These are phyloP conservation scores for Cantharis nigra DNA, from an alignment of 2,888 invertebrate genomes.

Conservation along the genomic window DNA sequence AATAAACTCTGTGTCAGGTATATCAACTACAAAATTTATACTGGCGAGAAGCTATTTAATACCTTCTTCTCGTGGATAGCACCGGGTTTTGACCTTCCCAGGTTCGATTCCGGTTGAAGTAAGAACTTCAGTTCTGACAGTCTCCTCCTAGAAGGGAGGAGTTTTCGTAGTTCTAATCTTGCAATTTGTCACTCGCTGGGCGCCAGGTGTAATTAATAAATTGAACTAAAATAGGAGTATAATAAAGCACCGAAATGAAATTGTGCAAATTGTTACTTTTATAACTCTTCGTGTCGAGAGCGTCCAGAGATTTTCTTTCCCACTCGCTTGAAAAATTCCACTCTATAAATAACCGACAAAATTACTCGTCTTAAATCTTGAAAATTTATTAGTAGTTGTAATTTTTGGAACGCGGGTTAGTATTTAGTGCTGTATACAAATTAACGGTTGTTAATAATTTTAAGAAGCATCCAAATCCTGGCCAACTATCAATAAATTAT, in stretches of 20 bases:
- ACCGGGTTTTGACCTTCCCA: too few relatives aligned
- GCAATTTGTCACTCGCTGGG: too few relatives aligned
- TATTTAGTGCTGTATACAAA: background rate
- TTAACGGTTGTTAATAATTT: conserved; percentile 4
- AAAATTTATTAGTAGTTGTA: background rate
- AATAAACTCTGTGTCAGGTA: too few relatives aligned
- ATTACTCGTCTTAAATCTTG: background rate
- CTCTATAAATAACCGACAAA: background rate
- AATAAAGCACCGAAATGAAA: background rate
- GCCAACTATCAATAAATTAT: background rate
- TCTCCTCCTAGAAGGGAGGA: too few relatives aligned
- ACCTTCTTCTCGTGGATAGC: too few relatives aligned
- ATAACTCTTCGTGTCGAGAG: background rate
- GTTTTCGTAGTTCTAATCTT: too few relatives aligned
- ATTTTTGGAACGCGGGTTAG: background rate
- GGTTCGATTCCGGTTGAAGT: too few relatives aligned
- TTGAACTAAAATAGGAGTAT: background rate
- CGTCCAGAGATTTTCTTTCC: background rate
- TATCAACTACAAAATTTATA: too few relatives aligned
- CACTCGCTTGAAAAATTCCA: background rate
- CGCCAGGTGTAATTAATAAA: too few relatives aligned
- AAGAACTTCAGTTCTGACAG: too few relatives aligned
- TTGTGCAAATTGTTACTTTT: background rate
- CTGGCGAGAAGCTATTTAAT: too few relatives aligned
- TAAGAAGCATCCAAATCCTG: background rate